Evolutionary conservation across 2,113 vertebrate species (phyloP), one percentile per base, ranked within the genome.

Genomic region (Casuarius casuarius): DNA sequence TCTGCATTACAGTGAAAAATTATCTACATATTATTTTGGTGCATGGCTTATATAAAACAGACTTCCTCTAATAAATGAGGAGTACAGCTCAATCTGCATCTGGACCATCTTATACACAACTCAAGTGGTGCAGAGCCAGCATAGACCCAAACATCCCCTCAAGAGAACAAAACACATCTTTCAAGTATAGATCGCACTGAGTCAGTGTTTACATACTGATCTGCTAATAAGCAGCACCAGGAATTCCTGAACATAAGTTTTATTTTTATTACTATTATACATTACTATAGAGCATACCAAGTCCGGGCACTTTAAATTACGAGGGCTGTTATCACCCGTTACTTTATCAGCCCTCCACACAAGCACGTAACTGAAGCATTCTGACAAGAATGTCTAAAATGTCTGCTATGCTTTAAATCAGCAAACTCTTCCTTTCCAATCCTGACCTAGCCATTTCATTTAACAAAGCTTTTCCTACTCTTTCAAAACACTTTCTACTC

Each of bases 191-290:
- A 94, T 87, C 25, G 73, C 68, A 66, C 9, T 68, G 87, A 97
- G 91, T 92, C 95, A 87, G 40, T 94, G 84, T 97, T 95, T 95
- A 94, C 89, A 88, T 61, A 61, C 52, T 28, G 68, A 90, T 72
- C 91, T 62, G 75, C 94, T 95, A 97, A 96, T 40, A 97, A 94
- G 86, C 94, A 94, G 89, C 89, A 72, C 29, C 3, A 4, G 93
- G 93, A 97, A 97, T 96, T 97, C 89, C 95, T 89, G 90, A 94
- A 92, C 54, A 86, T 0, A 0, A 68, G 83, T 82, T 80, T 49
- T 89, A n/a, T 95, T 95, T 96, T 97, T 96, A 90, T 95, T 96
- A 77, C 90, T 90, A 94, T 77, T 90, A 93, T 85, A 87, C 83
- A 81, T 40, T 87, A 77, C 63, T 11, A 74, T 1, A 67, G 65